phyloP scores from a whole-genome alignment of 2,113 vertebrate species.

The Sclerurus mexicanus region DNA sequence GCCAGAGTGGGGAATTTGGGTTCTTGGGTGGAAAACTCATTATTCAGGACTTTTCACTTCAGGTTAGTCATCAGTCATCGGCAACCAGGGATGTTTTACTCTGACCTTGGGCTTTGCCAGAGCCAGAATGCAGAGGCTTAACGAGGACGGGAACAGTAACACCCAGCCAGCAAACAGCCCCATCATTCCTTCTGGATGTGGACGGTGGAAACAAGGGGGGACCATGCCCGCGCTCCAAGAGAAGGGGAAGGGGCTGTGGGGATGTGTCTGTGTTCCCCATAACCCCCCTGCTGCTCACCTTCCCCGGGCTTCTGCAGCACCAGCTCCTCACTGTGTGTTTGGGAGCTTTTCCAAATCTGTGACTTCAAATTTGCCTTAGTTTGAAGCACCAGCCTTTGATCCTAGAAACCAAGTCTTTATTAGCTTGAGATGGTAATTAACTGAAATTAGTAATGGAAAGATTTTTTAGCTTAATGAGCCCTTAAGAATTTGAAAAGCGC shows the following conservation, averaged over 20 bases:
- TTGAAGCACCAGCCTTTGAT: slow-evolving; percentile 40
- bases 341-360: background rate
- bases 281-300: background rate
- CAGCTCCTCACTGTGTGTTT: background rate
- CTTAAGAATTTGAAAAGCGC: background rate
- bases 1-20: background rate
- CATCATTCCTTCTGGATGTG: background rate
- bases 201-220: background rate
- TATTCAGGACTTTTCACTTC: slow-evolving; percentile 14
- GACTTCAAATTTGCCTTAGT: background rate
- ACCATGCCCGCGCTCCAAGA: background rate
- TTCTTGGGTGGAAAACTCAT: background rate
- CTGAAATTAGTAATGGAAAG: slow-evolving; percentile 52
- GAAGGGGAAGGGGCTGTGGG: background rate
- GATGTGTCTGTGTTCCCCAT: background rate
- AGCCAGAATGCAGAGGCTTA: background rate
- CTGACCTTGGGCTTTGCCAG: background rate
- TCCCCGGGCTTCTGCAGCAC: background rate
- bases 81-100: background rate
- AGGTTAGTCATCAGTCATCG: background rate
- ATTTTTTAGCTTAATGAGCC: background rate
- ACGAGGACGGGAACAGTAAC: background rate
- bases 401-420: background rate
- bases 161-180: background rate
- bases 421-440: slow-evolving; percentile 40